Evolutionary conservation across 1,140 invertebrate genomes (phyloP).

Genomic region (Zaprionus inermis): DNA sequence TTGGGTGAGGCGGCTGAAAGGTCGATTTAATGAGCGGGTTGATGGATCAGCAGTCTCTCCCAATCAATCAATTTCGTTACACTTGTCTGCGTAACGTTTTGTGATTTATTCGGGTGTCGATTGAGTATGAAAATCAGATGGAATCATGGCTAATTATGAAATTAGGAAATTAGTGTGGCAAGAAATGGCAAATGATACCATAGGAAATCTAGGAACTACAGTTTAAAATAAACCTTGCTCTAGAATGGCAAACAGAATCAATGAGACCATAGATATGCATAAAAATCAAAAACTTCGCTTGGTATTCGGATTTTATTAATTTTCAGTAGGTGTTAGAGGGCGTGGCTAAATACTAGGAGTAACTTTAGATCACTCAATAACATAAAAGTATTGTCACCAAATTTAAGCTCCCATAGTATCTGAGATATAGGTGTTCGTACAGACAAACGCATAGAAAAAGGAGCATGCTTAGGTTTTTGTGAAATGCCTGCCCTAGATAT

Average conservation of each 20-base stretch:
- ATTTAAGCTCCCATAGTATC: background rate
- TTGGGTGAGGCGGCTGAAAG: slow-evolving; percentile 31
- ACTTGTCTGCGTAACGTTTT: slow-evolving; percentile 30
- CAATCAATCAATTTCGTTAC: slow-evolving; percentile 52
- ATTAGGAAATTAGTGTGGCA: background rate
- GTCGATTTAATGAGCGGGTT: slow-evolving; percentile 38
- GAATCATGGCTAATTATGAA: slow-evolving; percentile 3
- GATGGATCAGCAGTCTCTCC: slow-evolving; percentile 45
- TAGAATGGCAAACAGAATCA: no score
- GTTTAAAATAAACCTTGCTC: no score
- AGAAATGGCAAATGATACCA: background rate
- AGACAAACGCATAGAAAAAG: background rate
- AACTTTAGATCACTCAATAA: no score
- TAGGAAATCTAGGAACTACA: background rate
- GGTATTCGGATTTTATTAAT: no score
- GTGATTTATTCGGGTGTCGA: slow-evolving; percentile 23
- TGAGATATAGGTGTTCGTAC: background rate
- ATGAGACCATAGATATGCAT: no score
- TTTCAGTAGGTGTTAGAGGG: no score
- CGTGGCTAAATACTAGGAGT: no score
- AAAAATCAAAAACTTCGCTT: no score
- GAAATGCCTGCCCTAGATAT: background rate
- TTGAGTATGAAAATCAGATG: background rate
- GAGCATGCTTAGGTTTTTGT: no score
- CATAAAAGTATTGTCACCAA: background rate